These are phyloP conservation scores for Heliconius congener DNA, from an alignment of 1,140 invertebrate genomes.

Conservation along the genomic window DNA sequence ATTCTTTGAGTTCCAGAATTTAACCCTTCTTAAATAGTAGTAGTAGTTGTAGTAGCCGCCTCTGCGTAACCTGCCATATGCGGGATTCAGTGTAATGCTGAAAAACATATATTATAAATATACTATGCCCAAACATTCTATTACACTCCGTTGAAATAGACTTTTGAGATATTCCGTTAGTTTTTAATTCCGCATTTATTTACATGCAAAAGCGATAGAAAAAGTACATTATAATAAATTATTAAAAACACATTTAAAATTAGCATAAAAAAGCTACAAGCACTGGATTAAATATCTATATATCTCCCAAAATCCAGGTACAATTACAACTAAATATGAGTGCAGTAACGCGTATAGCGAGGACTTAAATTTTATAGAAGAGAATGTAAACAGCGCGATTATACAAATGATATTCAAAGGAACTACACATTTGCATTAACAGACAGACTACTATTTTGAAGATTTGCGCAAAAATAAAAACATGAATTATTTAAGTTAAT, in stretches of 20 bases:
- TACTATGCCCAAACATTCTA: too few relatives aligned
- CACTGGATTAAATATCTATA: not conserved
- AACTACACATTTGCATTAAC: conserved; percentile 19
- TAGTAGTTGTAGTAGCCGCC: too few relatives aligned
- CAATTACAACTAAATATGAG: not conserved
- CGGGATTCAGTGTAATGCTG: not conserved
- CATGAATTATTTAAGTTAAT: not conserved
- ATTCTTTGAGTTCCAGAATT: too few relatives aligned
- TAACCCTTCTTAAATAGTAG: not conserved
- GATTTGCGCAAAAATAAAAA: not conserved
- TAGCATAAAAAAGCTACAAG: not conserved
- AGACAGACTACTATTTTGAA: not conserved
- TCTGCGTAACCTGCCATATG: not conserved
- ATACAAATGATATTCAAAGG: conserved; percentile 15
- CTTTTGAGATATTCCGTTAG: too few relatives aligned
- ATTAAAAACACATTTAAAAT: not conserved
- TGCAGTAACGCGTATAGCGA: not conserved
- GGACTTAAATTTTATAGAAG: not conserved
- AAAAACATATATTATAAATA: not conserved
- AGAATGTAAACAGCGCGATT: not conserved
- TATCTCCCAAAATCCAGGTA: not conserved
- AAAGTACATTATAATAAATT: not conserved
- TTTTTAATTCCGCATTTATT: too few relatives aligned
- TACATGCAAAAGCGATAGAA: too few relatives aligned
- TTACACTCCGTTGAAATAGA: too few relatives aligned